Base-by-base conservation (phyloP, 1,140 invertebrate species). In the Listronotus bonariensis region DNA sequence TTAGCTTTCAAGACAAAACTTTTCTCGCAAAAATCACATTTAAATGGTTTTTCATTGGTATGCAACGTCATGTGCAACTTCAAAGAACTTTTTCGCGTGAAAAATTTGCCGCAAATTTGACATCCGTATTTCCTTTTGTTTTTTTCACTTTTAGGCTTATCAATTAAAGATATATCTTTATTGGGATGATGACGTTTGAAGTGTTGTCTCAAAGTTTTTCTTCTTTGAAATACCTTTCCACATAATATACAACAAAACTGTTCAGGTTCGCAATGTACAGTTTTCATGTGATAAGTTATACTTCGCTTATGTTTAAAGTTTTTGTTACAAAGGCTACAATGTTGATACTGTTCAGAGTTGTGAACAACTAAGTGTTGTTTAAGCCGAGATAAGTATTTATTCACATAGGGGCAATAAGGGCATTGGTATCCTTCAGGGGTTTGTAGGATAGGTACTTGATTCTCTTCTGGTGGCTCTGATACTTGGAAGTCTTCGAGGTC, bases 61-160 rank as follows among this genome's bases (percentile, higher is more conserved):
- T 76, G 75, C 14, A 63, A 59, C 20, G 86, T 80, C 71, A 85
- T 81, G 74, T 88, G 86, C 41, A 84, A 78, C 18, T 82, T 83
- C 41, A 87, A 72, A 66, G 85, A 83, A 68, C 84, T 84, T 70
- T 84, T 84, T 69, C 84, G 84, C 5, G 82, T 81, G 69, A 89
- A 89, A 1, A 82, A 81, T 77, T 88, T 86, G 1, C 84, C 83
- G 68, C 88, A 89, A 3, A 83, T 76, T 15, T 85, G 83, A 72
- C 90, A 91, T 0, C 86, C 83, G 65, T 86, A 87, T 12, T 89
- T 88, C 48, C 89, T 89, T 64, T 89, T 86, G 0, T 87, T 88
- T 88, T 88, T 34, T 86, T 78, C 36, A 84, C 76, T 67, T 89
- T 88, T 70, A 87, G 86, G 74, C 87, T 89, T 26, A 7, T 61